Evolutionary conservation across 2,113 vertebrate species (phyloP), one percentile per base, ranked within the genome.

Genomic region (Toxostoma redivivum): DNA sequence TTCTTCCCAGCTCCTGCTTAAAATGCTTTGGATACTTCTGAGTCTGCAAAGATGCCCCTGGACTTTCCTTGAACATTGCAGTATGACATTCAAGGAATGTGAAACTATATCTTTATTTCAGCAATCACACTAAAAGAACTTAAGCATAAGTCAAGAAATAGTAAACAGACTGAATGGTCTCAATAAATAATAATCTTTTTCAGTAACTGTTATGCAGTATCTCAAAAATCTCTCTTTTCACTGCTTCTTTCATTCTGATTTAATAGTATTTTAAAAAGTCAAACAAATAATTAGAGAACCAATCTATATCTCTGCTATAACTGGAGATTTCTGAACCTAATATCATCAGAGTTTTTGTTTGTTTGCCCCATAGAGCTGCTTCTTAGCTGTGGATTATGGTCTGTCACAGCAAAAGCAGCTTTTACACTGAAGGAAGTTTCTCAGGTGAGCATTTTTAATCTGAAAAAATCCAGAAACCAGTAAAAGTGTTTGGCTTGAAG

Each of bases 221-320:
- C 9, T 45, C 19, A 21, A n/a, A 92, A 89, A 65, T 37, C 31
- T 69, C 48, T 73, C 6, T 81, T 92, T 85, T 60, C 42, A 51
- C 28, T 42, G 22, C 12, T 84, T 74, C 11, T 54, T 79, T 76
- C 4, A 42, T 72, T 81, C 16, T 38, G 7, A 5, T 25, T 44
- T 22, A 22, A 13, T 8, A 38, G 11, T 37, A 40, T n/a, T 27
- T 1, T 2, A 30, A 82, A 76, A 56, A 10, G 0, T 0, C 5
- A 37, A 38, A 72, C 5, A n/a, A 57, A 50, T 37, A 42, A 77
- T 3, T 47, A 42, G 47, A 69, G 25, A 16, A 8, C 9, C 2
- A 71, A 56, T 23, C 7, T 24, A 66, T 10, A 11, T 4, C 37
- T 66, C 44, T 54, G 22, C 38, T 47, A 24, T 19, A 69, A 51